phyloP scores from a whole-genome alignment of 2,797 vertebrate genomes.

The Acrossocheilus wenchowensis region DNA sequence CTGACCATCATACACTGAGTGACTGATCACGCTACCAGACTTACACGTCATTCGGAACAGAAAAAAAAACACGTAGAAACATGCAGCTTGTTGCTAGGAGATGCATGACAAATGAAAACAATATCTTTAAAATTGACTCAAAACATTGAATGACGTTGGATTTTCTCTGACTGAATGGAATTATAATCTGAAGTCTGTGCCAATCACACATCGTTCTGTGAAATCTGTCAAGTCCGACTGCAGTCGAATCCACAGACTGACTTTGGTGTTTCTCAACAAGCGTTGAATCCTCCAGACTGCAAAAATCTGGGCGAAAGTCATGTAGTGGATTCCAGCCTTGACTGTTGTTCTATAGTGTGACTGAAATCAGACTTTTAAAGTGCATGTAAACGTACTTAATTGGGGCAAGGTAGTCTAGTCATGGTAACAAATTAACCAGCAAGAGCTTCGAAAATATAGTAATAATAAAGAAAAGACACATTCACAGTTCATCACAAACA shows the following conservation, averaged over 20 bases:
- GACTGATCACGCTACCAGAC: neutral
- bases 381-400: slow-evolving; percentile 4
- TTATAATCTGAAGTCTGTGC: neutral
- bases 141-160: neutral
- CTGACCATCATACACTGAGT: neutral
- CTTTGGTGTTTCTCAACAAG: neutral
- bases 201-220: too few relatives aligned
- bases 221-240: neutral
- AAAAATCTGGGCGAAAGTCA: neutral
- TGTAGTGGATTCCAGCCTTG: slow-evolving; percentile 17
- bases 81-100: neutral
- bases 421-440: neutral
- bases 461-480: slow-evolving; percentile 4
- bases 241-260: neutral
- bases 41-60: neutral
- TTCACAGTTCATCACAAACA: slow-evolving; percentile 5
- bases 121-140: neutral
- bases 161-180: neutral
- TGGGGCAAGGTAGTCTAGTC: neutral
- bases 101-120: neutral
- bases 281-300: neutral
- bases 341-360: neutral
- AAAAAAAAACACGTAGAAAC: neutral
- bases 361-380: neutral
- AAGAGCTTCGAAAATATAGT: neutral